These are phyloP conservation scores for Gila robusta DNA, from an alignment of 2,797 vertebrate species.

Conservation along the genomic window DNA sequence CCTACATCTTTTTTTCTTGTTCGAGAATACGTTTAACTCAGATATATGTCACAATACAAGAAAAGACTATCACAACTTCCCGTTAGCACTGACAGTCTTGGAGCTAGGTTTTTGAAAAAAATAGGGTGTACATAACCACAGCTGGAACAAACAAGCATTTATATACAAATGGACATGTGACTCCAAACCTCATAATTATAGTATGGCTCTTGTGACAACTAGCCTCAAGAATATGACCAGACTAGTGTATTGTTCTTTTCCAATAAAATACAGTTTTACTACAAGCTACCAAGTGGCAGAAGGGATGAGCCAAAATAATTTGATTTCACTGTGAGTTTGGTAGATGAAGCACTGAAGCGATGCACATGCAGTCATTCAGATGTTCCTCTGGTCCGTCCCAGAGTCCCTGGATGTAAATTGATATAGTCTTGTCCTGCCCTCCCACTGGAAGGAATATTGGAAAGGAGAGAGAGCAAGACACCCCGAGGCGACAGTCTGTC, in stretches of 20 bases:
- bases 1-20: background rate
- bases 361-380: slow-evolving; percentile 65
- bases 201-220: background rate
- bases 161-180: background rate
- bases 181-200: background rate
- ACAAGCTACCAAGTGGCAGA: slow-evolving; percentile 41
- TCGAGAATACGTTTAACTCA: background rate
- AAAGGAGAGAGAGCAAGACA: slow-evolving; percentile 60
- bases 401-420: slow-evolving; percentile 74
- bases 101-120: background rate
- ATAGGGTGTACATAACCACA: background rate
- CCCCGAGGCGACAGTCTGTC: slow-evolving; percentile 80
- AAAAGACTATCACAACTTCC: background rate
- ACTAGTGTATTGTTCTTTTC: slow-evolving; percentile 63
- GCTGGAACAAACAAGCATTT: background rate
- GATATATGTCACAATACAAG: background rate
- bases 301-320: slow-evolving; percentile 50
- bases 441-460: slow-evolving; percentile 69
- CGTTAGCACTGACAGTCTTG: background rate
- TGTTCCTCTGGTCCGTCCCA: slow-evolving; percentile 55
- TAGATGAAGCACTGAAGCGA: slow-evolving; percentile 63
- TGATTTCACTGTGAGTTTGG: slow-evolving; percentile 68
- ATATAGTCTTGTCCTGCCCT: slow-evolving; percentile 68
- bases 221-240: background rate
- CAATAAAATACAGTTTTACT: slow-evolving; percentile 70